These are phyloP conservation scores for Tursiops truncatus DNA, from an alignment of 2,113 vertebrate genomes.

Conservation along the genomic window DNA sequence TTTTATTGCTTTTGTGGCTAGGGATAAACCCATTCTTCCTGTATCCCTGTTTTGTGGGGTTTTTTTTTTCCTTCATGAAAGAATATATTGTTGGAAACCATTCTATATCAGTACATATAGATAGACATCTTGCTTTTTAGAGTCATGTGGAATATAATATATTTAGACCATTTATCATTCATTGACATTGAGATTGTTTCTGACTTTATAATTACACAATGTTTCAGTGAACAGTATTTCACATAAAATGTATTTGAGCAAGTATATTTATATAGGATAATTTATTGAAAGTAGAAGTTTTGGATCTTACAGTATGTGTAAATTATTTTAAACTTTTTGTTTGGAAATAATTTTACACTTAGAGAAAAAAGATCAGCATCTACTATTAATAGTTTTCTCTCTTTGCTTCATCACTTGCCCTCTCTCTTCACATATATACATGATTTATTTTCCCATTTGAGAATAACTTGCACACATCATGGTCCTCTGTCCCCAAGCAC, in stretches of 20 bases:
- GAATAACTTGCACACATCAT: background rate
- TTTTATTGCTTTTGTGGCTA: background rate
- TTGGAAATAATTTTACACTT: slow-evolving; percentile 10
- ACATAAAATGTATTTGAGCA: background rate
- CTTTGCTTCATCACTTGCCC: background rate
- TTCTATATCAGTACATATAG: background rate
- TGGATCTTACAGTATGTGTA: background rate
- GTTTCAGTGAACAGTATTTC: background rate
- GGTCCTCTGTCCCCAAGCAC: background rate
- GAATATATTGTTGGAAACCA: background rate
- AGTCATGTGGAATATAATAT: background rate
- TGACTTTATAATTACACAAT: background rate
- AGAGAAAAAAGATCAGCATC: background rate
- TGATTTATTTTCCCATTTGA: background rate
- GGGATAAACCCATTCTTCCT: background rate
- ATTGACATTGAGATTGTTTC: background rate
- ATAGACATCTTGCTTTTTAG: slow-evolving; percentile 2
- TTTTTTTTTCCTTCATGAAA: background rate
- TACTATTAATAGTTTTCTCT: background rate
- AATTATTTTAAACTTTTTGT: background rate
- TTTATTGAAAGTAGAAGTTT: slow-evolving; percentile 24
- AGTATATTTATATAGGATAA: background rate
- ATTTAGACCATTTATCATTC: background rate
- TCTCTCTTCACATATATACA: background rate
- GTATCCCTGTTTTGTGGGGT: background rate